Base-by-base conservation (phyloP, 2,113 vertebrate species). In the Holacanthus passer region DNA sequence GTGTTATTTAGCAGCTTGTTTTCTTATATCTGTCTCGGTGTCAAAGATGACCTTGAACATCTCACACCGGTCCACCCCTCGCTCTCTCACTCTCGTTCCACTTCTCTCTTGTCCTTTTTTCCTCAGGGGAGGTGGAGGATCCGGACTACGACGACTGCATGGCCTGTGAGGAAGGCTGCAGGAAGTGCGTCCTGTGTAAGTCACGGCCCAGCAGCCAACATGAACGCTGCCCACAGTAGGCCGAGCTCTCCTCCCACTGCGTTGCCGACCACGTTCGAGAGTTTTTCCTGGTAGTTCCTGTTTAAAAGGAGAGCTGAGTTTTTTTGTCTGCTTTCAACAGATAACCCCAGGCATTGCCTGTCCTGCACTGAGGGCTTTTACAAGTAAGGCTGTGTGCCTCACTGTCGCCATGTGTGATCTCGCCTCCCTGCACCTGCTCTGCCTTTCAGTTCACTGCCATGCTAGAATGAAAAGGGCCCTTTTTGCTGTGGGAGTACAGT, bases 141-240 rank as follows among this genome's bases (percentile, higher is more conserved):
- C 94, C 95, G 65, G 95, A 97, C 69, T 96, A 96, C 45, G 96
- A 95, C 48, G 95, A 94, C 31, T 99, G 97, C 27, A 71, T 96
- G 88, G 72, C 95, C 19, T 99, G 98, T 85, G 95, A 96, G 90
- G 96, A 97, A 66, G 97, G 97, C 80, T 99, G 98, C 77, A 95
- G 89, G 86, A 96, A 94, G 35, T 99, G 97, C 89, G 91, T 92
- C 37, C 50, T 91, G 11, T 97, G 98, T 99, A 97, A 94, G 96
- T 95, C 88, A 35, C 2, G 0, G 47, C 29, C 41, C 65, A 13
- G 66, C 39, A n/a, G 59, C 43, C 11, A 14, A 65, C 77, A 60
- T 43, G 50, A 86, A 16, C 41, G 9, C 5, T 12, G 50, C 39
- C 48, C 22, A 3, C 41, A n/a, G n/a, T 39, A 52, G 70, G 52